Evolutionary conservation across 2,888 invertebrate genomes (phyloP), one percentile per base, ranked within the genome.

Genomic region (Dryococelus australis): DNA sequence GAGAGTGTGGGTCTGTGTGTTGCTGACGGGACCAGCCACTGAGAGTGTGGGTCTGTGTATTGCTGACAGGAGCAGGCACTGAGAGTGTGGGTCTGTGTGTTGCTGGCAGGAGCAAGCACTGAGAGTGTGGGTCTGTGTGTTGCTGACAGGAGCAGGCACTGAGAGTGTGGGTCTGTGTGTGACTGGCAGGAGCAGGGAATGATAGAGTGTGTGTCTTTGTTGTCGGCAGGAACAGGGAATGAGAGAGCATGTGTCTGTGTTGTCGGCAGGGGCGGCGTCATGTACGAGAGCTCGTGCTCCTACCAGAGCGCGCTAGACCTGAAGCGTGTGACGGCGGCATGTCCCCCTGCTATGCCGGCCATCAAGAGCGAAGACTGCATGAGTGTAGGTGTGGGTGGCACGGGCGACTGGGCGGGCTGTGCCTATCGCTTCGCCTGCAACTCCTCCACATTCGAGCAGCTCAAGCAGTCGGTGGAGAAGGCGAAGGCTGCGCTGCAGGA

Each of bases 201-300:
- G 35, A 3, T 1, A 35, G 35, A 35, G 35, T 35, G 35, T 35
- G 35, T 35, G 35, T 35, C 35, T 35, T 35, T 35, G 35, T 35
- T 35, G 35, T 4, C 35, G 4, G 35, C 35, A 35, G 35, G 35
- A 35, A 4, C 35, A 35, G 35, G 1, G 35, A 35, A 1, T 35
- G 35, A 3, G 2, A 35, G 35, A 35, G 35, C 4, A 4, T 35
- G 35, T 35, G 2, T 83, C 28, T 43, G 20, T 85, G 43, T 83
- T 84, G 65, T 81, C 80, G 85, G 81, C 65, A 81, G 47, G 83
- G 79, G 65, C 47, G 80, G 79, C 87, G 35, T 79, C 28, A 97
- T 97, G 97, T 97, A 97, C 95, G 97, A 97, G 94, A 97, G 97
- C 94, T 97, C 97, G 92, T 97, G 97, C 94, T 97, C 97, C 93